These are phyloP conservation scores for Recurvirostra avosetta DNA, from an alignment of 2,113 vertebrate genomes.

Conservation along the genomic window DNA sequence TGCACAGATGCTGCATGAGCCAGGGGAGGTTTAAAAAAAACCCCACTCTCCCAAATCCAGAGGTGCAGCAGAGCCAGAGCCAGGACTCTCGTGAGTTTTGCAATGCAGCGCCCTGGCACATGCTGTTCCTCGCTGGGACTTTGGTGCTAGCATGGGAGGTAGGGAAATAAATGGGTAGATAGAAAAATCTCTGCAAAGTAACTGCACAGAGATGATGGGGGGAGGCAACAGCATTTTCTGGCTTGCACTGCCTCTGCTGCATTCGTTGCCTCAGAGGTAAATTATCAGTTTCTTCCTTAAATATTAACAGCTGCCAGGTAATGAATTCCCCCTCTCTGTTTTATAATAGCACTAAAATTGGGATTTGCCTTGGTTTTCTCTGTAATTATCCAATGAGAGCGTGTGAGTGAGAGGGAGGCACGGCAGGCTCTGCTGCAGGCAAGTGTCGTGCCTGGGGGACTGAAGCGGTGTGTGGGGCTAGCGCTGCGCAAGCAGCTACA, in stretches of 20 bases:
- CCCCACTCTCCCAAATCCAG: background rate
- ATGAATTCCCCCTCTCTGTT: conserved; percentile 68
- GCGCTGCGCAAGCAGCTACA: background rate
- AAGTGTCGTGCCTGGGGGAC: background rate
- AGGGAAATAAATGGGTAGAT: background rate
- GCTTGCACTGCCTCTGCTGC: conserved; percentile 33
- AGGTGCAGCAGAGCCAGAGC: background rate
- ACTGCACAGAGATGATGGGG: background rate
- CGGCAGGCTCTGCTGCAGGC: background rate
- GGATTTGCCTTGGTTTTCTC: conserved; percentile 58
- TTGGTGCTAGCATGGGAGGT: background rate
- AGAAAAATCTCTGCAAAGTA: background rate
- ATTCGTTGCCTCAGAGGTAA: conserved; percentile 9
- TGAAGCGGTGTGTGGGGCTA: background rate
- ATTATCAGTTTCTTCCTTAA: conserved; percentile 60
- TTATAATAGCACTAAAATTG: conserved; percentile 68
- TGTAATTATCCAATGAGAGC: conserved; percentile 45
- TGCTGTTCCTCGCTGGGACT: background rate
- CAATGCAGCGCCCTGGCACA: background rate
- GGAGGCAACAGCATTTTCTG: background rate
- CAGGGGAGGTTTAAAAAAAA: background rate
- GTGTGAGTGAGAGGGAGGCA: conserved; percentile 6
- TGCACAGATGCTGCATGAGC: background rate
- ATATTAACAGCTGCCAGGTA: conserved; percentile 66
- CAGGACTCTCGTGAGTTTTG: background rate